Conservation (phyloP, 2,888 invertebrate species). For the Ormyrus nitidulus region DNA sequence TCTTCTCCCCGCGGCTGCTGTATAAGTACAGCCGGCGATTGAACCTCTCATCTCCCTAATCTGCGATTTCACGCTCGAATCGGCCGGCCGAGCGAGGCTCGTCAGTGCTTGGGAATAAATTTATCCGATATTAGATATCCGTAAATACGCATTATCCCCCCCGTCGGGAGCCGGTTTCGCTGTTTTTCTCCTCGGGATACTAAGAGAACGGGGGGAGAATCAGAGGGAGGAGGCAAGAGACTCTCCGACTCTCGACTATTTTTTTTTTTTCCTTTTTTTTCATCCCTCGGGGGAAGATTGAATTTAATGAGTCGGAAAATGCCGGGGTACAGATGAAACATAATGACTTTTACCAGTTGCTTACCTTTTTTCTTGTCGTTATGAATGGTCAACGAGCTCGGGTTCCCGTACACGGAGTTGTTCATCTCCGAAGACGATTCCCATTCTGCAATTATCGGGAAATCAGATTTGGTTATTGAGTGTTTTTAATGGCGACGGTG, state of each 20-base stretch:
- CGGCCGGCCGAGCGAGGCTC: neutral
- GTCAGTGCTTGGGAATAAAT: slow-evolving; percentile 31
- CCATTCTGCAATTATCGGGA: slow-evolving; percentile 70
- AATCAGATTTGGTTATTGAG: neutral
- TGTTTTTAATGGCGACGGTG: neutral
- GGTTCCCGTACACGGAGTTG: slow-evolving; percentile 80
- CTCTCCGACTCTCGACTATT: neutral
- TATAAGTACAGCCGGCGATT: neutral
- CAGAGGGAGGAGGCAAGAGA: neutral
- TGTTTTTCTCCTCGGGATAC: neutral
- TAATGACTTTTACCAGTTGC: neutral
- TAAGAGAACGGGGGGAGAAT: neutral
- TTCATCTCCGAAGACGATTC: slow-evolving; percentile 77
- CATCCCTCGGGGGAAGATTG: neutral
- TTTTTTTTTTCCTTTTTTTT: neutral
- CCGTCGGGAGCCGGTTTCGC: neutral
- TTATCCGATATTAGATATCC: slow-evolving; percentile 33
- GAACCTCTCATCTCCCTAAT: slow-evolving; percentile 41
- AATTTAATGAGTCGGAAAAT: slow-evolving; percentile 42
- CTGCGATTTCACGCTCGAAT: slow-evolving; percentile 40
- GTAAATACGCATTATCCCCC: neutral
- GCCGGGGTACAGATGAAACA: neutral
- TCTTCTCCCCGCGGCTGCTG: neutral
- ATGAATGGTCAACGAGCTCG: slow-evolving; percentile 81
- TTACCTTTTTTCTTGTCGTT: slow-evolving; percentile 72